These are phyloP conservation scores for Cololabis saira DNA, from an alignment of 2,113 vertebrate genomes.

Conservation along the genomic window DNA sequence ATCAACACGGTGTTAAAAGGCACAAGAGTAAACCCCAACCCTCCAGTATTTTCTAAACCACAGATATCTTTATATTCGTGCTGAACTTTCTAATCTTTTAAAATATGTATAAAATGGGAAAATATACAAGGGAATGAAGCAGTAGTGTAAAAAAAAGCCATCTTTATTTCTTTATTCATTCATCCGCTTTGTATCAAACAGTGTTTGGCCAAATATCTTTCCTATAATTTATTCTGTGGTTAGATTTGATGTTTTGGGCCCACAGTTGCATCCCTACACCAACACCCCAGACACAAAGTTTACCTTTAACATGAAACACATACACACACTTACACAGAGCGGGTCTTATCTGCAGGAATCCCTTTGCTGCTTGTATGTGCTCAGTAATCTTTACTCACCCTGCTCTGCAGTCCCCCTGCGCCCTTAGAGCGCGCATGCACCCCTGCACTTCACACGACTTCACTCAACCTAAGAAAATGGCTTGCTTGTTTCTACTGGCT, in stretches of 20 bases:
- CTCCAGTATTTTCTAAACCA: no score
- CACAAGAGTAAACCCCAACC: no score
- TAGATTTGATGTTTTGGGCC: background rate
- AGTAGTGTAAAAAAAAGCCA: background rate
- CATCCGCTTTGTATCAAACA: background rate
- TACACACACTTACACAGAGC: constrained; percentile 17
- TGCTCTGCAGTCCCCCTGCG: constrained; percentile 4
- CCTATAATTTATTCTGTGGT: background rate
- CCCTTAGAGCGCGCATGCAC: constrained; percentile 14
- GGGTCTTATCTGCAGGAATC: constrained; percentile 65
- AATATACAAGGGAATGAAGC: background rate
- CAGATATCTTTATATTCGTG: no score
- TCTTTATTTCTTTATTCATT: background rate
- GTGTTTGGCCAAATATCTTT: background rate
- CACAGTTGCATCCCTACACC: constrained; percentile 1
- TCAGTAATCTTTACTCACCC: constrained; percentile 61
- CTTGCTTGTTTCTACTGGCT: background rate
- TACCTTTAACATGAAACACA: constrained; percentile 36
- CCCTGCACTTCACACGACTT: background rate
- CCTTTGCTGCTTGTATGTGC: constrained; percentile 63
- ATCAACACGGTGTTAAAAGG: no score
- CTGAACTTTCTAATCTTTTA: no score
- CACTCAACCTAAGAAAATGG: background rate
- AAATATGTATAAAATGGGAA: no score
- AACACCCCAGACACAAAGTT: constrained; percentile 22